Evolutionary conservation across 2,888 invertebrate species (phyloP), one percentile per base, ranked within the genome.

Genomic region (Latrodectus elegans): DNA sequence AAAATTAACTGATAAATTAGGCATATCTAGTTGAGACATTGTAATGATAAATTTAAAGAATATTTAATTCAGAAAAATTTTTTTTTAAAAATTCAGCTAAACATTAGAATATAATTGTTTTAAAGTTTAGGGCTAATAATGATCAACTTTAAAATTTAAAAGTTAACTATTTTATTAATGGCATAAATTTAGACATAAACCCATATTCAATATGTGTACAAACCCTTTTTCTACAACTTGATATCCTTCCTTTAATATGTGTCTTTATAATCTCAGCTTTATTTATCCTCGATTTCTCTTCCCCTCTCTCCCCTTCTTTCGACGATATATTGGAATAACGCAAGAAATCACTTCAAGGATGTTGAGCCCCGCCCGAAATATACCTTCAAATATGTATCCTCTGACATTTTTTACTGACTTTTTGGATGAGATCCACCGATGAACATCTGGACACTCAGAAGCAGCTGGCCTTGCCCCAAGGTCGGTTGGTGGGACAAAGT

Each of bases 401-500:
- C 22, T 17, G 11, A 22, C 67, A 67, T n/a, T 67, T 67, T 17
- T 67, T 67, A 17, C 22, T 67, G 11, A n/a, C 10, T 14, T n/a
- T 49, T 67, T n/a, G 67, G 17, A 67, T n/a, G 12, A 55, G 55
- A 52, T 73, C 17, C 11, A 49, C 73, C 71, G 22, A 14, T n/a
- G 72, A 72, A 72, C 80, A 80, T 80, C 80, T 80, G 80, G 80
- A 72, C 70, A 55, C 79, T 71, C 22, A 26, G 51, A 68, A 75
- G 82, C 55, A 52, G 74, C 67, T 75, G 82, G 49, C 82, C 82
- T 82, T 82, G 82, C 65, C 49, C 14, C 55, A 82, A 82, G 82
- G 82, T 65, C 82, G 82, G 53, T 49, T 22, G 22, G 22, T 22
- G 22, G 26, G 80, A 72, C 80, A 75, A 82, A 74, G 75, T 68